These are phyloP conservation scores for Cheiracanthium punctorium DNA, from an alignment of 2,888 invertebrate species.

Conservation along the genomic window DNA sequence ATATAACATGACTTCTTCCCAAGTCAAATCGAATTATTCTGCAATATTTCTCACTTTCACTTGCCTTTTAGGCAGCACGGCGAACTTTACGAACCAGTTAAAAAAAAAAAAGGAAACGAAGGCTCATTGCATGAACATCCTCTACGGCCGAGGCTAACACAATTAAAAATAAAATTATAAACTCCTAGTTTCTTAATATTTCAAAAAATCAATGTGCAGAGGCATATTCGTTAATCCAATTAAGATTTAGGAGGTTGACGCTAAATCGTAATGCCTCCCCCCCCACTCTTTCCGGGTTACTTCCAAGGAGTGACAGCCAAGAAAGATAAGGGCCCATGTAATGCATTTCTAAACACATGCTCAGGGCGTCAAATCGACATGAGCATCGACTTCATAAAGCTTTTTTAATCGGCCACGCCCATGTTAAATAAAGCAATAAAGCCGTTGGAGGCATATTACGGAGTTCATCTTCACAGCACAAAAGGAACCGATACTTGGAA, in stretches of 20 bases:
- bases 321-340: neutral
- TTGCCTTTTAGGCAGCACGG: neutral
- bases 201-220: neutral
- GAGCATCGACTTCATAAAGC: neutral
- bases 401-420: neutral
- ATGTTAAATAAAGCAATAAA: constrained; percentile 4
- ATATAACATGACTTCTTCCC: neutral
- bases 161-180: neutral
- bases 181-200: neutral
- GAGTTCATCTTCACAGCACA: neutral
- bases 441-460: neutral
- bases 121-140: neutral
- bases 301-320: neutral
- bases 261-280: neutral
- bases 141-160: neutral
- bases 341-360: neutral
- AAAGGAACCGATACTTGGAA: neutral
- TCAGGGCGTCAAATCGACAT: too few relatives aligned
- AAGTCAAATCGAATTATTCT: neutral
- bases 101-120: too few relatives aligned
- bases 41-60: neutral
- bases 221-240: neutral
- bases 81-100: neutral
- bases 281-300: too few relatives aligned
- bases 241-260: neutral